Percentiles rank a stretch among this genome's conserved stretches.
These are phyloP conservation scores for Drosophila saltans DNA, from an alignment of 1,140 invertebrate genomes.

Conservation along the genomic window DNA sequence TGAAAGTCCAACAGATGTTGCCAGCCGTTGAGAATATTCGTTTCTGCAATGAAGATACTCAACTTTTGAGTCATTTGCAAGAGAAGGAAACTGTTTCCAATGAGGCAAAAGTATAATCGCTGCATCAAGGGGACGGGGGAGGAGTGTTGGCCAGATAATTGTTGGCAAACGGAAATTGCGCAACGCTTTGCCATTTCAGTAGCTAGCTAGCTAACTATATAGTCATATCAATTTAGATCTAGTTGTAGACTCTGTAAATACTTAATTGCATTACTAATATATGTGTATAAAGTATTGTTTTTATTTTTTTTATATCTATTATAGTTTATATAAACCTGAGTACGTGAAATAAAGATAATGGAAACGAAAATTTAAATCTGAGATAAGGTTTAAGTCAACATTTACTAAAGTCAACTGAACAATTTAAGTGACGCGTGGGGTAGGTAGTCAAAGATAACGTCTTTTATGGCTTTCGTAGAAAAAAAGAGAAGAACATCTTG, in stretches of 20 bases:
- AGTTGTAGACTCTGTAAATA: conserved; percentile 50
- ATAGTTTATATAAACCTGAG: conserved; percentile 7
- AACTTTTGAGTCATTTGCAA: conserved; percentile 38
- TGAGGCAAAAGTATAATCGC: conserved; percentile 43
- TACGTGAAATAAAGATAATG: conserved; percentile 31
- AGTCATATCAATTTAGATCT: conserved; percentile 41
- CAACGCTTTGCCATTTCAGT: conserved; percentile 16
- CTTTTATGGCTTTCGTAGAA: neutral
- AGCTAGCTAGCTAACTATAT: conserved; percentile 5
- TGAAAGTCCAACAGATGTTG: conserved; percentile 66
- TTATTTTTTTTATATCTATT: neutral
- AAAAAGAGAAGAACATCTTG: neutral
- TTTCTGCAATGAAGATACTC: conserved; percentile 55
- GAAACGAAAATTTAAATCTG: neutral
- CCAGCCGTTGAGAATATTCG: conserved; percentile 58
- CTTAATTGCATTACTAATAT: conserved; percentile 45
- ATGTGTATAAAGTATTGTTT: conserved; percentile 12
- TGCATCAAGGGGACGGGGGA: neutral
- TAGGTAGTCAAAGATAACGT: neutral
- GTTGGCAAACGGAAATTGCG: conserved; percentile 35
- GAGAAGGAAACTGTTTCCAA: conserved; percentile 17
- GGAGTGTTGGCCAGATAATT: neutral
- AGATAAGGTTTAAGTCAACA: conserved; percentile 13
- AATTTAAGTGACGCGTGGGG: conserved; percentile 1
- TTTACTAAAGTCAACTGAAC: neutral